These are phyloP conservation scores for Trogon melanurus DNA, from an alignment of 2,113 vertebrate species.

Conservation along the genomic window DNA sequence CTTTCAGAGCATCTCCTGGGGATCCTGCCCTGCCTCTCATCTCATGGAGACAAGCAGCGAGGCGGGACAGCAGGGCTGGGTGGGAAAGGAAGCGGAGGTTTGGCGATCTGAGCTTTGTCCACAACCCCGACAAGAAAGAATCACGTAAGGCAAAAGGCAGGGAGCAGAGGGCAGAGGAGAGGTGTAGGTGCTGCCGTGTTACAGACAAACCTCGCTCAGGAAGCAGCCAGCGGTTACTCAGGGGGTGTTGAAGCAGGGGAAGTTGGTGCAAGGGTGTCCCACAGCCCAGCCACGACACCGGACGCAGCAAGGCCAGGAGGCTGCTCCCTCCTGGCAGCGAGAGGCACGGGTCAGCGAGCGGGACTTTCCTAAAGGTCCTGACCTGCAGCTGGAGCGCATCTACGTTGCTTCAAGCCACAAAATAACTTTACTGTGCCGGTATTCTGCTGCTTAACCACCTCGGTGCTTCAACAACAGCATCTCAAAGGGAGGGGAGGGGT, in stretches of 20 bases:
- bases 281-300: not conserved
- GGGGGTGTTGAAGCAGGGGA: not conserved
- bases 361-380: not conserved
- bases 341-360: rapidly evolving
- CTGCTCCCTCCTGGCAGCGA: not conserved
- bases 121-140: slow-evolving; percentile 11
- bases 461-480: not conserved
- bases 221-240: not conserved
- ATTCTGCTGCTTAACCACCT: not conserved
- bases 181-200: not conserved
- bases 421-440: not conserved
- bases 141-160: not conserved
- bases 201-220: not conserved
- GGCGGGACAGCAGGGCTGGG: not conserved
- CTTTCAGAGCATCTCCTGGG: not conserved
- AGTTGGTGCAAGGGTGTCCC: not conserved
- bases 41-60: not conserved
- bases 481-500: not conserved
- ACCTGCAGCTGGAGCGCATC: rapidly evolving
- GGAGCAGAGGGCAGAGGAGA: not conserved
- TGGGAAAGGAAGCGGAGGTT: not conserved
- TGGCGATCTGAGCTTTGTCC: not conserved
- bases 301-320: too few relatives aligned
- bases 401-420: not conserved
- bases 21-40: not conserved